phyloP scores from a whole-genome alignment of 2,113 vertebrate genomes.

The Rhizomys pruinosus region DNA sequence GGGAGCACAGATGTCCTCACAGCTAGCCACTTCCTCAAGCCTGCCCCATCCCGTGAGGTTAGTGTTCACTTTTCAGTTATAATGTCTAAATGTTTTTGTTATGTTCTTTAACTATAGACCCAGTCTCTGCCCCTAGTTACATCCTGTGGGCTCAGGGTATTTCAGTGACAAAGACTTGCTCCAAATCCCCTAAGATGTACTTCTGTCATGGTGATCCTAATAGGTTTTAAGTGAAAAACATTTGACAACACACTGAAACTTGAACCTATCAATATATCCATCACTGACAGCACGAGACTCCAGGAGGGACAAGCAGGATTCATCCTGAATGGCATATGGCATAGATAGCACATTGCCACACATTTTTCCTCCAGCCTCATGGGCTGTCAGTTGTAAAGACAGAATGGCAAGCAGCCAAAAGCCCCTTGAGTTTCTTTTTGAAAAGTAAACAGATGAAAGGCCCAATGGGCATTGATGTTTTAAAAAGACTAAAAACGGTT shows the following conservation, averaged over 20 bases:
- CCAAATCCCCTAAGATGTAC: background rate
- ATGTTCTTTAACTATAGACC: background rate
- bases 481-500: background rate
- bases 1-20: background rate
- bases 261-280: background rate
- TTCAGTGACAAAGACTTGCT: background rate
- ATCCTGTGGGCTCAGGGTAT: background rate
- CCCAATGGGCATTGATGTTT: background rate
- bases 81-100: background rate
- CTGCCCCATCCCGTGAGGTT: background rate
- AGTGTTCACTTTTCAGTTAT: background rate
- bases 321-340: background rate
- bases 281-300: background rate
- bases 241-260: background rate
- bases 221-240: slow-evolving; percentile 10
- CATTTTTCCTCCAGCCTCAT: background rate
- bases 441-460: background rate
- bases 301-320: background rate
- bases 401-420: background rate
- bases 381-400: background rate
- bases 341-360: background rate
- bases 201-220: background rate
- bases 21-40: background rate
- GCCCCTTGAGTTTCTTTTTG: background rate
- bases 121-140: background rate